A percentile compares a stretch with the other conserved stretches of the same genome.
Conservation (phyloP, 2,888 invertebrate genomes). For the Chrysolina americana region DNA sequence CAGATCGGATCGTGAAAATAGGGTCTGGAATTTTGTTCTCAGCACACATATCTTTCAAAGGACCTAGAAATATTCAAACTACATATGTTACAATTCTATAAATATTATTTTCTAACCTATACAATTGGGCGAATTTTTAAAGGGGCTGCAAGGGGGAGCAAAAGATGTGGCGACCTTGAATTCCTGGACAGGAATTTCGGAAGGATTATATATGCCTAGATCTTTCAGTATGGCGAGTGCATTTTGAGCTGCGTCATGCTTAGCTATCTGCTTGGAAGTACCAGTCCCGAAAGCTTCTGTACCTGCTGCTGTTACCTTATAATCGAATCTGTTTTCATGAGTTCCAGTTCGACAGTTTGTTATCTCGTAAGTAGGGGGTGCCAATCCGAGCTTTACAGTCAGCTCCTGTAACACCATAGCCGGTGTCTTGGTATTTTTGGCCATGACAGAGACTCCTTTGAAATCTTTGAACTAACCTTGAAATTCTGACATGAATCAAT, state of each 20-base stretch:
- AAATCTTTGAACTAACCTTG: not conserved
- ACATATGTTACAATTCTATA: no score
- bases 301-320: conserved; percentile 64
- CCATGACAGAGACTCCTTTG: conserved; percentile 24
- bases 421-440: conserved; percentile 73
- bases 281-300: conserved; percentile 64
- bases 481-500: no score
- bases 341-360: conserved; percentile 60
- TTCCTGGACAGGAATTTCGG: conserved; percentile 56
- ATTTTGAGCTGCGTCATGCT: conserved; percentile 74
- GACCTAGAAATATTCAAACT: conserved; percentile 48
- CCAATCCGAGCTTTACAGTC: conserved; percentile 71
- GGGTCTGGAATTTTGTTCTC: conserved; percentile 71
- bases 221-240: conserved; percentile 69
- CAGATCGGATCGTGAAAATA: conserved; percentile 73
- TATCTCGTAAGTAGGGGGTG: conserved; percentile 72
- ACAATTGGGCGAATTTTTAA: conserved; percentile 46
- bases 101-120: conserved; percentile 42
- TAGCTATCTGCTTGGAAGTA: conserved; percentile 74
- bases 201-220: conserved; percentile 63
- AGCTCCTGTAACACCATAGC: conserved; percentile 79
- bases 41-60: conserved; percentile 69
- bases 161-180: conserved; percentile 54
- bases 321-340: conserved; percentile 71
- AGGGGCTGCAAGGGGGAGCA: conserved; percentile 31